Conservation (phyloP, 2,888 invertebrate genomes). For the Druceiella hillmani region DNA sequence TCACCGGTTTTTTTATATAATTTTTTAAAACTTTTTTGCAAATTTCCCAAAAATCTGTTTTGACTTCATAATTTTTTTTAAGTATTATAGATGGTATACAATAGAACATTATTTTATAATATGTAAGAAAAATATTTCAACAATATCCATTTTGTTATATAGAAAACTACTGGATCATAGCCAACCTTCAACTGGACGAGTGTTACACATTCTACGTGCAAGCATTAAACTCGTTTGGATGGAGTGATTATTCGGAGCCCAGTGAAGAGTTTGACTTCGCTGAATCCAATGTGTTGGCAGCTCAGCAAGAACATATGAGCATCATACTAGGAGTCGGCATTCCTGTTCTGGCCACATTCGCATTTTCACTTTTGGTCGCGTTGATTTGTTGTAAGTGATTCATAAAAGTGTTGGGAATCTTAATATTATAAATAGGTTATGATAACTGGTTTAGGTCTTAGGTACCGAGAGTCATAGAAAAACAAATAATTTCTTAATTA, state of each 20-base stretch:
- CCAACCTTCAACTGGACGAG: conserved; percentile 55
- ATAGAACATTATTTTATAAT: neutral
- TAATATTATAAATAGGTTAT: too few relatives aligned
- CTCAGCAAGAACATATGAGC: conserved; percentile 47
- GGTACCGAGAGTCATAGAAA: too few relatives aligned
- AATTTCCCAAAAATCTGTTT: neutral
- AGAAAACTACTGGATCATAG: conserved; percentile 79
- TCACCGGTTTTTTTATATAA: too few relatives aligned
- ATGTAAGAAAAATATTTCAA: conserved; percentile 3
- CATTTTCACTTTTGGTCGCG: conserved; percentile 25
- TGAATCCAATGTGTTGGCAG: conserved; percentile 35
- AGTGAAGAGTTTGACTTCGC: conserved; percentile 42
- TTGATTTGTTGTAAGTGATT: conserved; percentile 23
- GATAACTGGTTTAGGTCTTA: too few relatives aligned
- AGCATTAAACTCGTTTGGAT: conserved; percentile 76
- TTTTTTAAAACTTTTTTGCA: too few relatives aligned
- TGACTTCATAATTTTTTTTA: neutral
- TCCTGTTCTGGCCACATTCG: conserved; percentile 45
- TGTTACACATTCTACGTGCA: conserved; percentile 70
- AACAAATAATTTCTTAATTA: too few relatives aligned
- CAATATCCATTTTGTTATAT: conserved; percentile 23
- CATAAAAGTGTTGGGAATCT: too few relatives aligned
- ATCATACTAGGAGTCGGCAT: conserved; percentile 60
- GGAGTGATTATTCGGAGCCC: conserved; percentile 69
- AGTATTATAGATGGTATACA: neutral